Percentiles rank a stretch among this genome's conserved stretches.
phyloP scores from a whole-genome alignment of 1,140 invertebrate genomes.

The Bombus sibiricus region DNA sequence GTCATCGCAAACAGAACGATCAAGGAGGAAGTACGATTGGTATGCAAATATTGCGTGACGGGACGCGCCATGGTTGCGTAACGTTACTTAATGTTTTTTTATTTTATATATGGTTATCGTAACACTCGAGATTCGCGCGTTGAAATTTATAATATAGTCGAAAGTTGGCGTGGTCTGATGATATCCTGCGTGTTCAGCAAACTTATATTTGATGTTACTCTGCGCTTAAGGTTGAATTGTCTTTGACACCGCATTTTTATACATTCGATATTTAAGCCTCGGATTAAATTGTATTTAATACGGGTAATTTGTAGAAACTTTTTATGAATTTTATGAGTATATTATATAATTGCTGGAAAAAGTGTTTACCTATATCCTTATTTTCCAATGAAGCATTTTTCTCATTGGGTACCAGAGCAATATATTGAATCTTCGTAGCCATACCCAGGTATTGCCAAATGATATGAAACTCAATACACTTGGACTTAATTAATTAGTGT shows the following conservation, averaged over 20 bases:
- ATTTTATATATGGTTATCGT: slow-evolving; percentile 35
- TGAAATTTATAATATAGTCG: slow-evolving; percentile 17
- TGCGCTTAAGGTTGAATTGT: neutral
- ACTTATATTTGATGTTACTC: neutral
- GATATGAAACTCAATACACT: no score
- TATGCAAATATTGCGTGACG: slow-evolving; percentile 39
- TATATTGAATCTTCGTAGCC: no score
- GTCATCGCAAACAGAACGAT: slow-evolving; percentile 19
- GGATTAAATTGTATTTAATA: no score
- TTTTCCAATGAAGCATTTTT: no score
- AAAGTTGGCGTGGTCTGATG: neutral
- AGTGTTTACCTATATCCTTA: no score
- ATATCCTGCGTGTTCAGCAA: neutral
- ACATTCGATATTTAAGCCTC: neutral
- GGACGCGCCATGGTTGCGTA: slow-evolving; percentile 5
- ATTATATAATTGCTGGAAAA: no score
- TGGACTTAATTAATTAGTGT: no score
- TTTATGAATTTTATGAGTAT: no score
- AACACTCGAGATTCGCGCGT: neutral
- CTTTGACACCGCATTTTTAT: neutral
- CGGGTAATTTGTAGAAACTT: no score
- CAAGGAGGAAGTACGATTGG: slow-evolving; percentile 24
- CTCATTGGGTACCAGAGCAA: no score
- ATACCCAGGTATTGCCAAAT: no score
- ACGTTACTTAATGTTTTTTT: slow-evolving; percentile 21